Evolutionary conservation across 1,140 invertebrate species (phyloP), one percentile per base, ranked within the genome.

Genomic region (Pogonomyrmex barbatus): DNA sequence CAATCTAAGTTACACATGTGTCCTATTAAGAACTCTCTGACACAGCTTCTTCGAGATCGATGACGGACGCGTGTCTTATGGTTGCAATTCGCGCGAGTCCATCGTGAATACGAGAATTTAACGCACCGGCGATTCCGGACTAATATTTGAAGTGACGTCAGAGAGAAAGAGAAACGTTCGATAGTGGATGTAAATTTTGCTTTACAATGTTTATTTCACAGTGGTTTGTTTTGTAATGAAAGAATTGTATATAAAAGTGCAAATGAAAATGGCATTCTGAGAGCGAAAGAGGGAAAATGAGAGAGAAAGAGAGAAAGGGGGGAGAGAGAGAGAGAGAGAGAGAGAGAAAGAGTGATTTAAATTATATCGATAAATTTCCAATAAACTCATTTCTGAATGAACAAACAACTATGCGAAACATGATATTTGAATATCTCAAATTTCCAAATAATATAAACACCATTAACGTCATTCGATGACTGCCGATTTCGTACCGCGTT

Each of bases 1-100:
- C 76, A 67, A 79, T 33, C 60, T 65, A 79, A 60, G 52, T 67
- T 10, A 60, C 60, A 65, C 76, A 2, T 30, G 42, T 42, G 76
- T 65, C 4, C 24, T 10, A 24, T 45, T 45, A 24, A 45, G 24
- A n/a, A 5, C 1, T 77, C 33, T 12, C 14, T 36, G n/a, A n/a
- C 30, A n/a, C 30, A 52, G 17, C 4, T 45, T 47, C 4, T n/a
- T 47, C 4, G 6, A 42, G 33, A 6, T 52, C 33, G 36, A 10
- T 12, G 12, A 17, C 42, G 45, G 52, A 14, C 0, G 17, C 36
- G 24, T 9, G 30, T 47, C 24, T 24, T 63, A 42, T 36, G 3
- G 14, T 33, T 45, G 76, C 33, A 65, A 63, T 33, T 77, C 36
- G 30, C 60, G 33, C 17, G 42, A 36, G 30, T 50, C 14, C 42